These are phyloP conservation scores for Heliconius aoede DNA, from an alignment of 2,888 invertebrate genomes.

Conservation along the genomic window DNA sequence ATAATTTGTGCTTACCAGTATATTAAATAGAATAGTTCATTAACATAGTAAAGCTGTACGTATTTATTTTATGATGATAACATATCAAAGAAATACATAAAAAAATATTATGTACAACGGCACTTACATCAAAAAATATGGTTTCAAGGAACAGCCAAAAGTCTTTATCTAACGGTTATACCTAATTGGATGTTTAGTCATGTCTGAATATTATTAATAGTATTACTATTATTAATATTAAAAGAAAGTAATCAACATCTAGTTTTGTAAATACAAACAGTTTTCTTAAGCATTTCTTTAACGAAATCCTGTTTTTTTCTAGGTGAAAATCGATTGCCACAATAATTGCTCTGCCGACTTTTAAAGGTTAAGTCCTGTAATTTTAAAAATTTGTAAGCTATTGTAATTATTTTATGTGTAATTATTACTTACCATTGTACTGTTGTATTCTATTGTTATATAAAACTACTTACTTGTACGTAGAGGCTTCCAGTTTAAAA, in stretches of 20 bases:
- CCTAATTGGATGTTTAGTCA: neutral
- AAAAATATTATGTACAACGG: neutral
- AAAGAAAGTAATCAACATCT: neutral
- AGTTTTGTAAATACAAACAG: neutral
- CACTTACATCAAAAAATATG: neutral
- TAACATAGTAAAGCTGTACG: neutral
- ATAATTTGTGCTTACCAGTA: slow-evolving; percentile 7
- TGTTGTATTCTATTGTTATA: slow-evolving; percentile 55
- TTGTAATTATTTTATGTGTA: slow-evolving; percentile 47
- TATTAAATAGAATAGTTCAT: neutral
- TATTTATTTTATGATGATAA: slow-evolving; percentile 13
- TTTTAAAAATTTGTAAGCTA: slow-evolving; percentile 48
- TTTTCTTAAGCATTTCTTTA: slow-evolving; percentile 6
- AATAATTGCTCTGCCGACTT: slow-evolving; percentile 56
- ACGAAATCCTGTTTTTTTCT: slow-evolving; percentile 58
- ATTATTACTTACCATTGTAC: slow-evolving; percentile 52
- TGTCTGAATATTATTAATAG: neutral
- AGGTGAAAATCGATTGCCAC: slow-evolving; percentile 79
- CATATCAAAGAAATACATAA: neutral
- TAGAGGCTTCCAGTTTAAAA: slow-evolving; percentile 82
- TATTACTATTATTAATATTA: neutral
- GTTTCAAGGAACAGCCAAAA: neutral
- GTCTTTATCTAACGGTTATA: neutral
- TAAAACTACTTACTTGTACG: slow-evolving; percentile 62
- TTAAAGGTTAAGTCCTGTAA: slow-evolving; percentile 54